phyloP scores from a whole-genome alignment of 2,888 invertebrate species.

The Cryptocephalus moraei region DNA sequence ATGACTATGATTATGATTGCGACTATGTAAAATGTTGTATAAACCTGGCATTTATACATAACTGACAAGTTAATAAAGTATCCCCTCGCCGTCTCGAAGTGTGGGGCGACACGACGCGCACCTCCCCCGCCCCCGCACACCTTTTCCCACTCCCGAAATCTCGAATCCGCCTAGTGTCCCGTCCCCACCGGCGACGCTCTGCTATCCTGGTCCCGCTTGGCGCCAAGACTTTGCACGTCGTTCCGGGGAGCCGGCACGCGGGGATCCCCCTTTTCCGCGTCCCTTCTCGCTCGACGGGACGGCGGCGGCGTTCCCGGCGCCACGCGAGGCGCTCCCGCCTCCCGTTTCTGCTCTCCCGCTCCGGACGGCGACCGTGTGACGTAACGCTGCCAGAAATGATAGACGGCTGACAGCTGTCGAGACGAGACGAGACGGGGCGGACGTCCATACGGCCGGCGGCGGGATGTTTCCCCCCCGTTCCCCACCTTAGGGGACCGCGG shows the following conservation, averaged over 20 bases:
- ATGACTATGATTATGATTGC: no score
- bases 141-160: no score
- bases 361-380: slow-evolving; percentile 35
- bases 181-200: not conserved
- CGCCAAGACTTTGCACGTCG: not conserved
- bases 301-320: no score
- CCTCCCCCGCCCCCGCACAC: no score
- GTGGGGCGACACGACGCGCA: no score
- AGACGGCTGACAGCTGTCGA: slow-evolving; percentile 38
- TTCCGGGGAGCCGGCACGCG: not conserved
- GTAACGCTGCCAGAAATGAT: slow-evolving; percentile 38
- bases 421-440: not conserved
- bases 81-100: no score
- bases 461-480: no score
- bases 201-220: not conserved
- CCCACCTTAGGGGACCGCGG: no score
- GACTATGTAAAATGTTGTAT: no score
- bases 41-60: no score
- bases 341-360: slow-evolving; percentile 28
- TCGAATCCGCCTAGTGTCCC: not conserved
- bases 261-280: not conserved
- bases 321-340: slow-evolving; percentile 10
- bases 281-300: no score
- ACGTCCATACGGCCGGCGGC: not conserved
- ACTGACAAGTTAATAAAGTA: no score